Evolutionary conservation across 2,888 invertebrate genomes (phyloP).

Genomic region (Tipula helvola): DNA sequence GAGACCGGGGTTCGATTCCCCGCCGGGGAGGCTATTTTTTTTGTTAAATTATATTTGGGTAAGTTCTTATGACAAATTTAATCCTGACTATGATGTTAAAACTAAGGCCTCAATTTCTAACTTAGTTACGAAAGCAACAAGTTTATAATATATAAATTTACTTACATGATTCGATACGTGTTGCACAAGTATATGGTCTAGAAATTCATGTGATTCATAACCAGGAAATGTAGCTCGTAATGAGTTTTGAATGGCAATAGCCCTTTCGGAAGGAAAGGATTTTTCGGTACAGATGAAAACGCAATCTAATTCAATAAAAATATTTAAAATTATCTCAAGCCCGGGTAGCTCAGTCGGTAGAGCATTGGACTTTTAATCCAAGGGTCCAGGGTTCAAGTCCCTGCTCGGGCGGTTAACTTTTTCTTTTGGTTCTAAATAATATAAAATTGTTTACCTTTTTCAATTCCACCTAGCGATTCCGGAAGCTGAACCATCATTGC

Average conservation of each 20-base stretch:
- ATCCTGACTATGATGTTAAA: too few relatives aligned
- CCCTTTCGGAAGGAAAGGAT: conserved; percentile 54
- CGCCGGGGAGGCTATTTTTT: conserved; percentile 6
- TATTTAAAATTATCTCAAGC: not conserved
- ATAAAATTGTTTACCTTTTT: conserved; percentile 29
- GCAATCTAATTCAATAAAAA: conserved; percentile 25
- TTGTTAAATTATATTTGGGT: too few relatives aligned
- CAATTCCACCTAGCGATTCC: conserved; percentile 38
- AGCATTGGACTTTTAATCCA: conserved; percentile 12
- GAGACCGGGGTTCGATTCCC: conserved; percentile 12
- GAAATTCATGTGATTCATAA: conserved; percentile 29
- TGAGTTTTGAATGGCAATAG: conserved; percentile 41
- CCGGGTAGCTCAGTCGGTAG: conserved; percentile 11
- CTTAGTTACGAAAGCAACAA: too few relatives aligned
- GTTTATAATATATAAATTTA: not conserved
- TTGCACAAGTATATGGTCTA: conserved; percentile 52
- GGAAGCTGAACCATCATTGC: conserved; percentile 51
- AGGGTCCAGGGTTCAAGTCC: conserved; percentile 11
- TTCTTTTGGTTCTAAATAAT: not conserved
- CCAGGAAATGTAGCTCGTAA: conserved; percentile 29
- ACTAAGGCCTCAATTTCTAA: too few relatives aligned
- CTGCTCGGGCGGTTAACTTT: not conserved
- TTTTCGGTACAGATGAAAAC: conserved; percentile 63
- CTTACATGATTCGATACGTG: conserved; percentile 43
- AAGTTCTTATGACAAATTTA: not conserved